Base-by-base conservation (phyloP, 2,888 invertebrate genomes). In the Taenaris catops region DNA sequence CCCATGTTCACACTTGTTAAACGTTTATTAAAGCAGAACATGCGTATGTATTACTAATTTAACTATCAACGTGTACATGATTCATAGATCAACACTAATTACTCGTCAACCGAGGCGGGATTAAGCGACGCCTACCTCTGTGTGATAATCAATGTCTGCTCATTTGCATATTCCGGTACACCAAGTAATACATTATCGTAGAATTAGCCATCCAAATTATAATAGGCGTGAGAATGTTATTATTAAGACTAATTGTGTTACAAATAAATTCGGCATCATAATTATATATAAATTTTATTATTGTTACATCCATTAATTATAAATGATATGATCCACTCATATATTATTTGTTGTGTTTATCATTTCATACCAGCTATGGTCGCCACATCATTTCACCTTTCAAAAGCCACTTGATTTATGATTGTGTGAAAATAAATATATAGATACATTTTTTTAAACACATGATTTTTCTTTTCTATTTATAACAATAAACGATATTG, bases 91-190 rank as follows among this genome's bases (percentile, higher is more conserved):
- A 40, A 42, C 28, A 34, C 27, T 36, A 41, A 43, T 46, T 28
- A 43, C 34, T 38, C 26, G 25, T 39, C 38, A 45, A 24, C 12
- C 32, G 34, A 28, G 34, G 43, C 26, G 36, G 36, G 38, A 43
- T 38, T 38, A 45, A 39, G 38, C 20, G 31, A 42, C 40, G 38
- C 40, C 42, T 40, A 43, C 36, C 43, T 38, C 29, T 37, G 36
- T 35, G 34, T 40, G 25, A 43, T 34, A 36, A 42, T 37, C 41
- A 40, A 45, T 33, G 41, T 38, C 25, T 38, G 31, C 35, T 36
- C 32, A 45, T 47, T 46, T 43, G 27, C 35, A 42, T 42, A 47
- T 43, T 31, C 34, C 42, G 36, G 31, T 34, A 38, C 42, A 45
- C 27, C 33, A 19, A 37, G 25, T 21, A 25, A 24, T 34, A 45